Evolutionary conservation across 2,797 vertebrate genomes (phyloP).

Genomic region (Holocentrus rufus): DNA sequence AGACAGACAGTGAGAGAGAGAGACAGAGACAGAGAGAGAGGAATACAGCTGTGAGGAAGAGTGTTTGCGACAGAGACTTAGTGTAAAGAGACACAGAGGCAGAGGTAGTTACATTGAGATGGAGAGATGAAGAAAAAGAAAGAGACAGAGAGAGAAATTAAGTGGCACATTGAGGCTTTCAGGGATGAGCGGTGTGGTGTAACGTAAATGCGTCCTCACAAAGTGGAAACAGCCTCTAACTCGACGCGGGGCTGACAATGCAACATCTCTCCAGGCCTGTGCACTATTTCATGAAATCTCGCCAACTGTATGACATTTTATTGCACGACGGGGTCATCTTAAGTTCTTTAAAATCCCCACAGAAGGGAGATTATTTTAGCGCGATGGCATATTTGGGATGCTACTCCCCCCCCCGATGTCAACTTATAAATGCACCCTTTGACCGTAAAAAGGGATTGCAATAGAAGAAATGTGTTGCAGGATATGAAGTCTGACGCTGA

Average conservation of each 20-base stretch:
- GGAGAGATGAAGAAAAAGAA: conserved; percentile 1
- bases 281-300: conserved; percentile 26
- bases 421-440: conserved; percentile 15
- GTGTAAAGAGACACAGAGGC: background rate
- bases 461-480: conserved; percentile 38
- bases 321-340: conserved; percentile 53
- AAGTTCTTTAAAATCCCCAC: conserved; percentile 47
- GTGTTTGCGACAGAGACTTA: too few relatives aligned
- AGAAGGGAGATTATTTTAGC: conserved; percentile 60
- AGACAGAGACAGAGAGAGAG: background rate
- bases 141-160: conserved; percentile 3
- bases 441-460: conserved; percentile 60
- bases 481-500: conserved; percentile 50
- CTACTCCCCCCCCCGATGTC: conserved; percentile 35
- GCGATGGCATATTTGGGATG: conserved; percentile 51
- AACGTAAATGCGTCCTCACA: conserved; percentile 19
- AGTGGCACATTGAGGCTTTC: conserved; percentile 14
- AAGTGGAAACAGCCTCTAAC: conserved; percentile 26
- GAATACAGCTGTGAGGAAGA: background rate
- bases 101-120: background rate
- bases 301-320: conserved; percentile 47
- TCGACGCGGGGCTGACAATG: conserved; percentile 23
- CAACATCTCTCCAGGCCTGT: conserved; percentile 6
- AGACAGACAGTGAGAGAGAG: background rate
- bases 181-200: conserved; percentile 29